Evolutionary conservation across 2,888 invertebrate genomes (phyloP).

Genomic region (Protonemura montana): DNA sequence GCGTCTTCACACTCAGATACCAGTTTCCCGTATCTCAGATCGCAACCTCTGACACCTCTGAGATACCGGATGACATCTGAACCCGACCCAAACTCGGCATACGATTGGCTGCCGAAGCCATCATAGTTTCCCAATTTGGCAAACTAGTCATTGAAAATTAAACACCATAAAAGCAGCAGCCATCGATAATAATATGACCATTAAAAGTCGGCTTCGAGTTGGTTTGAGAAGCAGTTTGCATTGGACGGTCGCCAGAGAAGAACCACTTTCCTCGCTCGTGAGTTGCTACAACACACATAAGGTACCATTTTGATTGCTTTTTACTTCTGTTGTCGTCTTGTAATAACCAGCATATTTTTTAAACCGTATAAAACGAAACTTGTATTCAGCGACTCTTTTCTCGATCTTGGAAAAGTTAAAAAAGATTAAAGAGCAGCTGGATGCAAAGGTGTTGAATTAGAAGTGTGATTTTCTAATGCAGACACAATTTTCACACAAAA

Average conservation of each 20-base stretch:
- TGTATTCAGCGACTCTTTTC: too few species aligned
- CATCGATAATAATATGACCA: background rate
- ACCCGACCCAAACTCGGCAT: background rate
- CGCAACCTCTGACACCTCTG: background rate
- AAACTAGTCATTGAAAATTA: background rate
- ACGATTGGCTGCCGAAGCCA: background rate
- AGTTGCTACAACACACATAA: background rate
- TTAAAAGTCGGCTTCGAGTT: conserved; percentile 17
- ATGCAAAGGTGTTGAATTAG: too few species aligned
- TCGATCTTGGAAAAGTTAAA: too few species aligned
- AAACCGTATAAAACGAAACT: too few species aligned
- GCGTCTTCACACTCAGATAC: background rate
- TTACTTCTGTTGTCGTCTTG: background rate
- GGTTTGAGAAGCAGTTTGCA: conserved; percentile 20
- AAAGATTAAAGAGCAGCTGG: too few species aligned
- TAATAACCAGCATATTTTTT: too few species aligned
- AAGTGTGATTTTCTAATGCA: too few species aligned
- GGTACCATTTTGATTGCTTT: background rate
- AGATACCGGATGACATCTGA: background rate
- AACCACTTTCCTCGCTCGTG: conserved; percentile 19
- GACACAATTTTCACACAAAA: too few species aligned
- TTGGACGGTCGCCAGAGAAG: background rate
- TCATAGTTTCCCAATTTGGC: conserved; percentile 16
- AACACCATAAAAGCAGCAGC: background rate
- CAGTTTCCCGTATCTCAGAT: background rate